A percentile compares a stretch with the other conserved stretches of the same genome.
Conservation (phyloP, 2,113 vertebrate species). For the Xenopus borealis region DNA sequence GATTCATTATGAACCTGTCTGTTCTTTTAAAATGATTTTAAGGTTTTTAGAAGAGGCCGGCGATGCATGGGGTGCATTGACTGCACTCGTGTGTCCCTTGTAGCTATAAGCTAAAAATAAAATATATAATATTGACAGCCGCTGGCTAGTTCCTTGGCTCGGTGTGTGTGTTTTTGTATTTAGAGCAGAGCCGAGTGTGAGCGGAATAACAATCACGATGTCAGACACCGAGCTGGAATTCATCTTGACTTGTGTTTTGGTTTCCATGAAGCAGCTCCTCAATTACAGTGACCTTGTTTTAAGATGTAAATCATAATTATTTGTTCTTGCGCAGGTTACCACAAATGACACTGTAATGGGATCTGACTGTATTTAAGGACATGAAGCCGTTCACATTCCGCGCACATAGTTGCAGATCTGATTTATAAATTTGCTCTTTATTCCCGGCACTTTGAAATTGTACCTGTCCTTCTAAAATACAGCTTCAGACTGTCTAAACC, state of each 20-base stretch:
- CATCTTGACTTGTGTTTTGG: slow-evolving; percentile 14
- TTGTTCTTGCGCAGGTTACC: not conserved
- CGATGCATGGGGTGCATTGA: not conserved
- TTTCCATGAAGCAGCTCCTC: not conserved
- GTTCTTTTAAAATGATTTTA: no score
- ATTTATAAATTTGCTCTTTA: not conserved
- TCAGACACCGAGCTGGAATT: slow-evolving; percentile 13
- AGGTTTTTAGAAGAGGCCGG: not conserved
- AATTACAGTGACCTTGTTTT: slow-evolving; percentile 6
- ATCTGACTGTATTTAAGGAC: no score
- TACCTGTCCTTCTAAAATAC: slow-evolving; percentile 64
- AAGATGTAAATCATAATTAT: slow-evolving; percentile 17
- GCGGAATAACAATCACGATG: slow-evolving; percentile 29
- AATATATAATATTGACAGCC: slow-evolving; percentile 5
- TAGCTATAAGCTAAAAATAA: no score
- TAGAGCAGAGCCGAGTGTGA: slow-evolving; percentile 29
- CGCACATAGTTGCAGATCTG: not conserved
- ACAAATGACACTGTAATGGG: no score
- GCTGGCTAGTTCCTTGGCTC: not conserved
- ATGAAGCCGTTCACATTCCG: no score
- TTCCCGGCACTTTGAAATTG: slow-evolving; percentile 56
- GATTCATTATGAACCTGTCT: no score
- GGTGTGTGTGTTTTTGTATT: slow-evolving; percentile 20
- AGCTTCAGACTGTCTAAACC: slow-evolving; percentile 59
- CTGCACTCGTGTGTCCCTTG: not conserved